Percentiles rank a stretch among this genome's conserved stretches.
Conservation (phyloP, 37 sponge, comb jelly and placozoan genomes). For the Hexactinellida sp. region DNA sequence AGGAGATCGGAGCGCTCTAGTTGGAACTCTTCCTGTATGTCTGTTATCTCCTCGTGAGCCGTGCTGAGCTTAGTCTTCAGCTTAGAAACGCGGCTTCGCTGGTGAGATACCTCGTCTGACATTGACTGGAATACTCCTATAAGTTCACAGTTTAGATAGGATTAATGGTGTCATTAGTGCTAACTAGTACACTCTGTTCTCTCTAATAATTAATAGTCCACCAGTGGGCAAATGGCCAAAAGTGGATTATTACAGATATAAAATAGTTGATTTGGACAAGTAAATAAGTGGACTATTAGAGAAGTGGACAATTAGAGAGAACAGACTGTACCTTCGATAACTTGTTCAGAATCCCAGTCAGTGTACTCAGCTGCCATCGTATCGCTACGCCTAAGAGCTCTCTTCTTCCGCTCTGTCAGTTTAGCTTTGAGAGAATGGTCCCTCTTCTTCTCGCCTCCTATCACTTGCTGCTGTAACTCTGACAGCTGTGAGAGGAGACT, state of each 20-base stretch:
- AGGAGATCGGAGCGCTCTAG: constrained; percentile 67
- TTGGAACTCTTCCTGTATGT: constrained; percentile 75
- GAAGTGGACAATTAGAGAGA: no score
- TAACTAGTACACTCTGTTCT: no score
- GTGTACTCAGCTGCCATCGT: neutral
- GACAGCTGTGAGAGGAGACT: constrained; percentile 28
- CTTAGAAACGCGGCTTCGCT: constrained; percentile 32
- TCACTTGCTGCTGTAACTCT: constrained; percentile 39
- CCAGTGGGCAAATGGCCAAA: no score
- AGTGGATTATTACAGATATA: no score
- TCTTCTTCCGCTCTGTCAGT: constrained; percentile 27
- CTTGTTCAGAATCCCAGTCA: neutral
- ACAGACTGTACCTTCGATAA: constrained; percentile 3
- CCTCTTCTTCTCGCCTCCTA: constrained; percentile 65
- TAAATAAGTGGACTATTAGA: no score
- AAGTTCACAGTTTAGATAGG: no score
- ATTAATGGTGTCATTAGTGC: no score
- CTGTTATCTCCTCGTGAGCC: constrained; percentile 67
- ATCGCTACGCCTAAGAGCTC: constrained; percentile 28
- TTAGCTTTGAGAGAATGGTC: constrained; percentile 23
- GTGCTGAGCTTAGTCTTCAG: constrained; percentile 23
- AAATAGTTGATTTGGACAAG: no score
- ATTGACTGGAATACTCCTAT: constrained; percentile 62
- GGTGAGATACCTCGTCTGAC: constrained; percentile 61
- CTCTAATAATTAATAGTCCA: no score